A percentile compares a stretch with the other conserved stretches of the same genome.
Conservation (phyloP, 1,140 invertebrate species). For the Rhyzopertha dominica region DNA sequence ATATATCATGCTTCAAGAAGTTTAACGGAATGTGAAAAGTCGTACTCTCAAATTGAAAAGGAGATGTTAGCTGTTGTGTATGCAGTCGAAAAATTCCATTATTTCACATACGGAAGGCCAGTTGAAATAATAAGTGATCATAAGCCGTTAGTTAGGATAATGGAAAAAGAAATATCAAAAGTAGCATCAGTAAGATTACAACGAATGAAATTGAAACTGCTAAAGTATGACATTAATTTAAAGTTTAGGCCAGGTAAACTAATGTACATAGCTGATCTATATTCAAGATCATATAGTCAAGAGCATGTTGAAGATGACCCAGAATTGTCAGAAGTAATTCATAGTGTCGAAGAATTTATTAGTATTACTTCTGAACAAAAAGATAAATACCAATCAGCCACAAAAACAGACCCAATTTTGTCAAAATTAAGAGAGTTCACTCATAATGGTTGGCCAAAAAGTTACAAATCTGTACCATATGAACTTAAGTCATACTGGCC, state of each 20-base stretch:
- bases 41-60: slow-evolving; percentile 28
- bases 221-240: slow-evolving; percentile 23
- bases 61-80: slow-evolving; percentile 29
- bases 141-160: slow-evolving; percentile 16
- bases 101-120: slow-evolving; percentile 1
- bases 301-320: no score
- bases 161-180: slow-evolving; percentile 12
- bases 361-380: no score
- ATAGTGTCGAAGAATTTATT: no score
- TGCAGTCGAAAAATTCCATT: slow-evolving; percentile 19
- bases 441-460: no score
- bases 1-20: slow-evolving; percentile 39
- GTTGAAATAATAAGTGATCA: slow-evolving; percentile 12
- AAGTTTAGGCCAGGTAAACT: slow-evolving; percentile 31
- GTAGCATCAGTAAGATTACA: slow-evolving; percentile 17
- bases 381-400: no score
- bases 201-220: slow-evolving; percentile 9
- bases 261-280: slow-evolving; percentile 34
- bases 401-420: no score
- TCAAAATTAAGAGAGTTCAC: no score
- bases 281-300: slow-evolving; percentile 34
- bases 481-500: no score
- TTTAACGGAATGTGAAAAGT: slow-evolving; percentile 26
- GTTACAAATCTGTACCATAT: no score
- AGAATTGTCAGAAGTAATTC: no score